These are phyloP conservation scores for Seira sanloemensis DNA, from an alignment of 2,888 invertebrate species.

Conservation along the genomic window DNA sequence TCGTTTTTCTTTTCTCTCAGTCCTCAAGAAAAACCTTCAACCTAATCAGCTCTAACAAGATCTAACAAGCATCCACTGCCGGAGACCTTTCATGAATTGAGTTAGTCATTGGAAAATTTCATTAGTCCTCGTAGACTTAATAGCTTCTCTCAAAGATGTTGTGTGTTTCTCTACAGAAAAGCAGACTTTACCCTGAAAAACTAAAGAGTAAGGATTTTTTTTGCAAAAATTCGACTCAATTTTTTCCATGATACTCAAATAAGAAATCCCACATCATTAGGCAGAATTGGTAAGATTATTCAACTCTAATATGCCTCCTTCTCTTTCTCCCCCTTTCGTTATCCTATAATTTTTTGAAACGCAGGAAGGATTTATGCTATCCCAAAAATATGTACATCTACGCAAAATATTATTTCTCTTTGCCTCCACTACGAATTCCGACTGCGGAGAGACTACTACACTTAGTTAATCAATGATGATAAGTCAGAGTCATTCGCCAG, in stretches of 20 bases:
- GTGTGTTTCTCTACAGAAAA: background rate
- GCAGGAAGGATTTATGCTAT: background rate
- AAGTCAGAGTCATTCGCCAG: background rate
- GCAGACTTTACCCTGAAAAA: no score
- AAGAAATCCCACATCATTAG: conserved; percentile 33
- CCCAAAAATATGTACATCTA: background rate
- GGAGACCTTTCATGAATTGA: conserved; percentile 31
- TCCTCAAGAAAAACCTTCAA: conserved; percentile 36
- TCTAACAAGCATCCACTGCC: conserved; percentile 37
- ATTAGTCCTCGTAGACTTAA: conserved; percentile 34
- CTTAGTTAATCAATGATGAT: background rate
- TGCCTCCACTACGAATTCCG: no score
- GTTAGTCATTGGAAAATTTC: conserved; percentile 53
- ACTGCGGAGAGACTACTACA: background rate
- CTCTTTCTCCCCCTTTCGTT: background rate
- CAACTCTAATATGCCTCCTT: conserved; percentile 33
- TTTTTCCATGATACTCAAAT: background rate
- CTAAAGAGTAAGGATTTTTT: no score
- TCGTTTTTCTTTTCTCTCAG: conserved; percentile 13
- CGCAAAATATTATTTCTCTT: no score
- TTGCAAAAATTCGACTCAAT: background rate
- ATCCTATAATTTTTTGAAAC: background rate
- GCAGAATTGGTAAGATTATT: conserved; percentile 42
- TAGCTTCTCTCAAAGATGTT: background rate
- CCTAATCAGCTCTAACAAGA: conserved; percentile 50